Evolutionary conservation across 2,888 invertebrate species (phyloP), one percentile per base, ranked within the genome.

Genomic region (Luffia ferchaultella): DNA sequence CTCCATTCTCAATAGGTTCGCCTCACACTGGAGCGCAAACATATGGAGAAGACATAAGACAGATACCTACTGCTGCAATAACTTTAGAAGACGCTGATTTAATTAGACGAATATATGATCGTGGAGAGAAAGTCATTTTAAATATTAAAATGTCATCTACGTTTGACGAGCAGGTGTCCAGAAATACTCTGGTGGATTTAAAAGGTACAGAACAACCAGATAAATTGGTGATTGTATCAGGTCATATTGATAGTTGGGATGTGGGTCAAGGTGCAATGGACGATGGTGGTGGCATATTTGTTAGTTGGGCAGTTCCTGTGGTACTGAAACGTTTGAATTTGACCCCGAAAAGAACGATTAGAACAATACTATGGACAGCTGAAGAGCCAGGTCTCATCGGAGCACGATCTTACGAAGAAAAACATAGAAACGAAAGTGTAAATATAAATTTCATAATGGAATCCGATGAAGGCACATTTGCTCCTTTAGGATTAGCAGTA

Each of bases 231-330:
- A 79, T 95, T 17, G 87, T 94, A 16, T 92, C 93, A 1, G 95
- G 94, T 15, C 95, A 95, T 68, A 82, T 95, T 19, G 95, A 95
- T 63, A 92, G 92, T 63, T 95, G 94, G 94, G 93, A 95, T 70
- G 92, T 94, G 12, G 94, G 94, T 1, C 88, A 91, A 60, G 95
- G 94, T 16, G 93, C 93, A 3, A 93, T 95, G 93, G 94, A 95
- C 65, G 93, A 95, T 60, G 93, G 91, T 18, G 92, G 91, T 51
- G 94, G 94, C 47, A 86, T 91, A 18, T 90, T 93, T 59, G 88
- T 93, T 40, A 90, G 93, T 18, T 93, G 91, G 90, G 88, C 89
- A 55, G 89, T 90, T 9, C 76, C 93, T 16, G 87, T 88, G 5
- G 75, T 93, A 41, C 67, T 94, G 2, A 89, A 89, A 57, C 73